Conservation (phyloP, 2,797 vertebrate species). For the Sphenopsis melanotis region DNA sequence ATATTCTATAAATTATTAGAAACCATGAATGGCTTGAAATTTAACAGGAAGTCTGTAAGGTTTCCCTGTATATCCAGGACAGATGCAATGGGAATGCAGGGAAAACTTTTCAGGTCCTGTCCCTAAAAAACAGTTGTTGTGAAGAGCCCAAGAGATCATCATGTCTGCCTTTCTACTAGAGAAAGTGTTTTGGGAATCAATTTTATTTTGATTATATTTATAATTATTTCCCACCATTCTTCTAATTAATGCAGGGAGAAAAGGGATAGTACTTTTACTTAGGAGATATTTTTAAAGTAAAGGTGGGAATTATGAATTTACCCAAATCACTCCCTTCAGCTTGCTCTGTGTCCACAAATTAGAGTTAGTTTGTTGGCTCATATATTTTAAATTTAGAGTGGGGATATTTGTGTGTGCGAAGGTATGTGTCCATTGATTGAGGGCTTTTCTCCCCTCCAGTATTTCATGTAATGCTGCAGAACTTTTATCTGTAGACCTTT, state of each 20-base stretch:
- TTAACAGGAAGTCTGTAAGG: not conserved
- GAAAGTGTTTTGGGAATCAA: not conserved
- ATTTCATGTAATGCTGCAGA: not conserved
- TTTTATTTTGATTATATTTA: not conserved
- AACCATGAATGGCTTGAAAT: not conserved
- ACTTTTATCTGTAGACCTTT: not conserved
- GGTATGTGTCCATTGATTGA: not conserved
- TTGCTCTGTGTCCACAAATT: not conserved
- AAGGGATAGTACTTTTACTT: not conserved
- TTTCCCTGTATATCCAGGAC: not conserved
- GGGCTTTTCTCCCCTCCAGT: not conserved
- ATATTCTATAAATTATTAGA: not conserved
- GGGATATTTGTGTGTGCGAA: not conserved
- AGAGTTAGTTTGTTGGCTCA: not conserved
- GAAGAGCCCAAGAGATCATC: not conserved
- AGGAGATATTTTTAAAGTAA: not conserved
- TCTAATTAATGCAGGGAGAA: not conserved
- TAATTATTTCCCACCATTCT: not conserved
- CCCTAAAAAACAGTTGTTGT: not conserved
- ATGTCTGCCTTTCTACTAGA: not conserved
- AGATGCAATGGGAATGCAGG: not conserved
- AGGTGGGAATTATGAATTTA: not conserved
- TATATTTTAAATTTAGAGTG: not conserved
- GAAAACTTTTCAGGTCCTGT: not conserved
- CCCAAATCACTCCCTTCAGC: not conserved